These are phyloP conservation scores for Hetaerina americana DNA, from an alignment of 1,140 invertebrate species.

Conservation along the genomic window DNA sequence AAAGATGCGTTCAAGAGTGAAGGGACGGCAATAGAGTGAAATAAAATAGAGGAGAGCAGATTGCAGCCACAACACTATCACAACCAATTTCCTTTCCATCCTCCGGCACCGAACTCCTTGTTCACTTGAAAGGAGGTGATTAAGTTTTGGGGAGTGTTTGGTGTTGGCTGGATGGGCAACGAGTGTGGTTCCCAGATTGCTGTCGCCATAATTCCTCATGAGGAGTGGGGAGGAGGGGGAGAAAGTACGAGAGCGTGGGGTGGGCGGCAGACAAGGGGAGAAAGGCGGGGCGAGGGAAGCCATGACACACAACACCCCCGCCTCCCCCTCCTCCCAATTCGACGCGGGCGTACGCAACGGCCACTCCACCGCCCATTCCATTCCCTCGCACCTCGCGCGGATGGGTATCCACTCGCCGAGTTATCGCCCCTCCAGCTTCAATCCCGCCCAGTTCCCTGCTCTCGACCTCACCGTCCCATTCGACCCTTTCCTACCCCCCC, in stretches of 20 bases:
- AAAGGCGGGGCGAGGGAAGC: too few species aligned
- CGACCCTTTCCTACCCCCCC: not conserved
- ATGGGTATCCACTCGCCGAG: not conserved
- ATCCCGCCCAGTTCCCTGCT: constrained; percentile 6
- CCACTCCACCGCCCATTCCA: not conserved
- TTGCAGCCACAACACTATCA: too few species aligned
- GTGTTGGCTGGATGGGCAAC: not conserved
- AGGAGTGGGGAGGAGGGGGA: not conserved
- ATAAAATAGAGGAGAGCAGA: too few species aligned
- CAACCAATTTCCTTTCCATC: too few species aligned
- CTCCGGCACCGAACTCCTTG: not conserved
- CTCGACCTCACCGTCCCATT: not conserved
- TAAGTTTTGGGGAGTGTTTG: not conserved
- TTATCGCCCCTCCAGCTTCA: constrained; percentile 7
- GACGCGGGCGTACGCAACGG: too few species aligned
- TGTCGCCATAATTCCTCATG: not conserved
- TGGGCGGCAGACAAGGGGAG: too few species aligned
- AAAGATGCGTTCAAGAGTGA: too few species aligned
- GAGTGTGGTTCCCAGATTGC: not conserved
- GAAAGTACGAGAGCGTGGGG: too few species aligned
- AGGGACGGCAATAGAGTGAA: too few species aligned
- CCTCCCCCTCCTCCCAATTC: too few species aligned
- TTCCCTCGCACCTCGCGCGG: constrained; percentile 2
- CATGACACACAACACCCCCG: not conserved
- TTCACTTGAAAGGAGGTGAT: not conserved